Evolutionary conservation across 2,888 invertebrate genomes (phyloP), one percentile per base, ranked within the genome.

Genomic region (Colletes collaris): DNA sequence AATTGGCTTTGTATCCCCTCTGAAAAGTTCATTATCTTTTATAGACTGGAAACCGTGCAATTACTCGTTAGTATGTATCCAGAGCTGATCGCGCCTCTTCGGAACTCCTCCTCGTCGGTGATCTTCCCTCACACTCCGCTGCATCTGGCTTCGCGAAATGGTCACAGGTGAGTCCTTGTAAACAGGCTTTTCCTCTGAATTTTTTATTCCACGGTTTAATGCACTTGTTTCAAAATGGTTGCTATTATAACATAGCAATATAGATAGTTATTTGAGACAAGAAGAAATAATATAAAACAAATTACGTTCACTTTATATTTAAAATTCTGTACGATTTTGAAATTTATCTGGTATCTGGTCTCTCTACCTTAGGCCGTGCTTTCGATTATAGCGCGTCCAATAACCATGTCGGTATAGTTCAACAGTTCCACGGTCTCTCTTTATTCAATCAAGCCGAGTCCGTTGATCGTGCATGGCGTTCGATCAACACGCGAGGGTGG

Each of bases 71-170:
- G 96, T 84, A 96, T 96, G 16, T 96, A 97, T 93, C 97, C 98
- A 0, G 96, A 97, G 89, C 94, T 98, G 84, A 95, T 98, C 67
- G 96, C 96, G 85, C 96, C 95, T 88, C 96, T 95, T 94, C 95
- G 95, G 85, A 94, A 93, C 94, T 91, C 93, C 65, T 93, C 92
- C 60, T 92, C 93, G 60, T 92, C 92, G 76, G 85, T 92, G 87
- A 93, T 95, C 66, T 96, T 96, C 92, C 94, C 96, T 77, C 96
- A 97, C 90, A 97, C 98, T 10, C 97, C 98, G 0, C 94, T 99
- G n/a, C 99, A 99, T 93, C 94, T 98, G 84, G 99, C 99, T 79
- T 97, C 98, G 91, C 96, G 97, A 86, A 98, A 98, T 94, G 99
- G 99, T 6, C 97, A 97, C 93, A 96, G 96, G 97, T 97, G 92